These are phyloP conservation scores for Tolmerus cingulatus DNA, from an alignment of 2,888 invertebrate genomes.

Conservation along the genomic window DNA sequence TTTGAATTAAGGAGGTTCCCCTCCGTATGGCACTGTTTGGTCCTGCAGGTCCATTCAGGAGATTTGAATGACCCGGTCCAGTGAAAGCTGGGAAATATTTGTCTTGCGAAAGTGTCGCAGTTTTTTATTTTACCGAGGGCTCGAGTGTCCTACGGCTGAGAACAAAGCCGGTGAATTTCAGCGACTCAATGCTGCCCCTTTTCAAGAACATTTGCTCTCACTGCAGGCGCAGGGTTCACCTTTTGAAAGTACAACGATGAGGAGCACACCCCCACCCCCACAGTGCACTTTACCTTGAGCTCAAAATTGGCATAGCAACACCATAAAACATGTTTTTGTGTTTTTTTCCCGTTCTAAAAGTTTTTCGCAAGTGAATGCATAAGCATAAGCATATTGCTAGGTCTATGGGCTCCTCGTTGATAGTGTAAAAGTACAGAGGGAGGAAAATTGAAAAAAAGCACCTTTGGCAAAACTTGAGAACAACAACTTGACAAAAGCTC, in stretches of 20 bases:
- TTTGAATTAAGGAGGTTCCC: neutral
- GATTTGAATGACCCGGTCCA: neutral
- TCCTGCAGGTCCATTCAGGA: neutral
- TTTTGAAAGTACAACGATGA: neutral
- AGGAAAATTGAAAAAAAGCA: slow-evolving; percentile 40
- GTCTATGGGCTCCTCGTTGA: neutral
- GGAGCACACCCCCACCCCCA: neutral
- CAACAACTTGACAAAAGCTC: slow-evolving; percentile 49
- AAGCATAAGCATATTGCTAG: slow-evolving; percentile 5
- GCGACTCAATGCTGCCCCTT: neutral
- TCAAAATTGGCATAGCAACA: slow-evolving; percentile 43
- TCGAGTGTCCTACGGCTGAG: neutral
- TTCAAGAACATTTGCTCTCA: slow-evolving; percentile 12
- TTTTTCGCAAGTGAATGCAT: slow-evolving; percentile 26
- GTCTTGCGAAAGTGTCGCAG: slow-evolving; percentile 12
- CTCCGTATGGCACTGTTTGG: neutral
- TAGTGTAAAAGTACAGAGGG: slow-evolving; percentile 45
- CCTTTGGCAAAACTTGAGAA: slow-evolving; percentile 44
- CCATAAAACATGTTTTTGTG: slow-evolving; percentile 15
- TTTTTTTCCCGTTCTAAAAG: slow-evolving; percentile 12
- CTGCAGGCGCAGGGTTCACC: slow-evolving; percentile 2
- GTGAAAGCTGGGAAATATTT: slow-evolving; percentile 5
- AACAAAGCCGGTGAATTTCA: neutral
- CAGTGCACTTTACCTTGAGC: slow-evolving; percentile 25
- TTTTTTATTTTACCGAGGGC: neutral